Conservation (phyloP, 2,113 vertebrate genomes). For the Xenopus laevis region DNA sequence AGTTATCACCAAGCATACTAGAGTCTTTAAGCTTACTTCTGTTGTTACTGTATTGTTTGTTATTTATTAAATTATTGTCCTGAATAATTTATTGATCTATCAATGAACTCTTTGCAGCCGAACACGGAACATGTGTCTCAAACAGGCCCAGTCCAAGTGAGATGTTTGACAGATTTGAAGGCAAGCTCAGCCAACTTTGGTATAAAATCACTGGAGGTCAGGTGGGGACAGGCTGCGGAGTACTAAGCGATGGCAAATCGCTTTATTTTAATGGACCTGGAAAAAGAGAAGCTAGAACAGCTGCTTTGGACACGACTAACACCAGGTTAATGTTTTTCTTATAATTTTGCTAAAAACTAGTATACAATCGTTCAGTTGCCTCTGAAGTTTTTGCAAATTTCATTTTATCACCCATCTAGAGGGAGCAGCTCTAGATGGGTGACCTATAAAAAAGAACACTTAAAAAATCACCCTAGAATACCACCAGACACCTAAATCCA, state of each 20-base stretch:
- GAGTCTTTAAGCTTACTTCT: too few relatives aligned
- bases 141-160: constrained; percentile 81
- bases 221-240: constrained; percentile 84
- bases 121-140: constrained; percentile 89
- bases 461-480: too few relatives aligned
- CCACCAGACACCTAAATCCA: too few relatives aligned
- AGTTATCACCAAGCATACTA: too few relatives aligned
- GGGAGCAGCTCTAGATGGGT: too few relatives aligned
- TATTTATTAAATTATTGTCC: too few relatives aligned
- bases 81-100: neutral
- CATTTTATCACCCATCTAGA: too few relatives aligned
- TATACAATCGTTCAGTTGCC: too few relatives aligned
- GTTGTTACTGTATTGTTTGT: too few relatives aligned
- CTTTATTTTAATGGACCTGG: constrained; percentile 91
- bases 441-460: too few relatives aligned
- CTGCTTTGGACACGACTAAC: constrained; percentile 87
- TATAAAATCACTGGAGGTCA: constrained; percentile 87
- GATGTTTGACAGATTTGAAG: constrained; percentile 93
- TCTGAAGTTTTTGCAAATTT: too few relatives aligned
- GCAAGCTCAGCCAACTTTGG: constrained; percentile 93
- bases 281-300: constrained; percentile 83
- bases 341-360: too few relatives aligned
- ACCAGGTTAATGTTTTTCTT: constrained; percentile 70
- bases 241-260: constrained; percentile 84
- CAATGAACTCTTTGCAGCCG: constrained; percentile 63